phyloP scores from a whole-genome alignment of 2,797 vertebrate genomes.

The Chrosomus eos region DNA sequence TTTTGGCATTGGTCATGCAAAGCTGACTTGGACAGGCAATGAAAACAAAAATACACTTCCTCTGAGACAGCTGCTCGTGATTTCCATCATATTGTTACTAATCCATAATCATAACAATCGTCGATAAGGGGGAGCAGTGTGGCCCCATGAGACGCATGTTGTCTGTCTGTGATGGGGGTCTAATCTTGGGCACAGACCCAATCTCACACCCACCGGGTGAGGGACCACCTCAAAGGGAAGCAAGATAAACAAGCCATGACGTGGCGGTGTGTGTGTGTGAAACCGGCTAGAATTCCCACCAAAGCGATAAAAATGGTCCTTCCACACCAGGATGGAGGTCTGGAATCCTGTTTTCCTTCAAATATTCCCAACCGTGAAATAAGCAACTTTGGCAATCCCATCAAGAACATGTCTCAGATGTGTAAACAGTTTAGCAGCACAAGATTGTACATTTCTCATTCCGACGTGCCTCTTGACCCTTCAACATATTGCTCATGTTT shows the following conservation, averaged over 20 bases:
- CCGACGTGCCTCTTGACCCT: constrained; percentile 45
- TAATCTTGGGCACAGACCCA: constrained; percentile 44
- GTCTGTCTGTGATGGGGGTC: constrained; percentile 39
- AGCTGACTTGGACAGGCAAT: background rate
- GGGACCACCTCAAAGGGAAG: constrained; percentile 34
- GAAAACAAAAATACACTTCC: constrained; percentile 36
- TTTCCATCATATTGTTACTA: constrained; percentile 60
- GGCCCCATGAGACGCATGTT: constrained; percentile 42
- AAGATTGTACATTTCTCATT: constrained; percentile 65
- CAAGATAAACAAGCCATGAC: constrained; percentile 23
- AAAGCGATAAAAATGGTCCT: constrained; percentile 11
- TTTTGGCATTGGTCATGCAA: background rate
- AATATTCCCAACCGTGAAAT: constrained; percentile 66
- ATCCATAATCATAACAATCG: constrained; percentile 49
- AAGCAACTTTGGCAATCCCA: constrained; percentile 69
- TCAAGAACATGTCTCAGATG: constrained; percentile 62
- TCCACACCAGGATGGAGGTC: constrained; percentile 11
- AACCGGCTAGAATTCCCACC: background rate
- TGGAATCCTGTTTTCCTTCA: constrained; percentile 3
- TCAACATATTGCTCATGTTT: constrained; percentile 69
- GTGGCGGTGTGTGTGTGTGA: background rate
- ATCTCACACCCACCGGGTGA: constrained; percentile 44
- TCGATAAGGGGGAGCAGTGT: constrained; percentile 4
- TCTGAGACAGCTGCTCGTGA: constrained; percentile 47
- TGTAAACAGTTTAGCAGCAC: constrained; percentile 60